A percentile compares a stretch with the other conserved stretches of the same genome.
Evolutionary conservation across 2,888 invertebrate genomes (phyloP).

Genomic region (Cephus pulcher): DNA sequence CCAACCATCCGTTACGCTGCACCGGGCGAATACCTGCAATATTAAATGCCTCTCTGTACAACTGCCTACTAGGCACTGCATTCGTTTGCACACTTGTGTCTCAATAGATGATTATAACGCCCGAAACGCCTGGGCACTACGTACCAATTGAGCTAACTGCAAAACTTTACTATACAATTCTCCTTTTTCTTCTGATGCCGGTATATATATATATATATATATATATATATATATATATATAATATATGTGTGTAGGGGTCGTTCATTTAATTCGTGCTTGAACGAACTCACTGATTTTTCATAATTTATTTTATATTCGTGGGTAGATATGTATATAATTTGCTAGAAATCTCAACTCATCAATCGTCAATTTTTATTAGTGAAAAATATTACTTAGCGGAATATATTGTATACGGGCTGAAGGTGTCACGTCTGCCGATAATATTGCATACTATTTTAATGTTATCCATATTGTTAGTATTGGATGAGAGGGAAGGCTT

Average conservation of each 20-base stretch:
- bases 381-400: background rate
- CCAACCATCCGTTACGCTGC: background rate
- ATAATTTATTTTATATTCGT: background rate
- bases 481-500: conserved; percentile 3
- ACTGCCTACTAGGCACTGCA: background rate
- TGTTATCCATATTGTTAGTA: background rate
- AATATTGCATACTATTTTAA: background rate
- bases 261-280: background rate
- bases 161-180: background rate
- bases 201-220: background rate
- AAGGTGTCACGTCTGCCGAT: background rate
- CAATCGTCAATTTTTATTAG: background rate
- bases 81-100: conserved; percentile 7
- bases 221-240: too few species aligned
- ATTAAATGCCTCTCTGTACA: conserved; percentile 16
- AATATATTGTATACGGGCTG: background rate
- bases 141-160: background rate
- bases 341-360: background rate
- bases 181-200: background rate
- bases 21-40: conserved; percentile 9
- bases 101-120: background rate
- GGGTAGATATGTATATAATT: background rate
- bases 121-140: background rate
- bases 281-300: background rate
- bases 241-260: background rate